phyloP scores from a whole-genome alignment of 2,888 invertebrate genomes.

The Orthosia cruda region DNA sequence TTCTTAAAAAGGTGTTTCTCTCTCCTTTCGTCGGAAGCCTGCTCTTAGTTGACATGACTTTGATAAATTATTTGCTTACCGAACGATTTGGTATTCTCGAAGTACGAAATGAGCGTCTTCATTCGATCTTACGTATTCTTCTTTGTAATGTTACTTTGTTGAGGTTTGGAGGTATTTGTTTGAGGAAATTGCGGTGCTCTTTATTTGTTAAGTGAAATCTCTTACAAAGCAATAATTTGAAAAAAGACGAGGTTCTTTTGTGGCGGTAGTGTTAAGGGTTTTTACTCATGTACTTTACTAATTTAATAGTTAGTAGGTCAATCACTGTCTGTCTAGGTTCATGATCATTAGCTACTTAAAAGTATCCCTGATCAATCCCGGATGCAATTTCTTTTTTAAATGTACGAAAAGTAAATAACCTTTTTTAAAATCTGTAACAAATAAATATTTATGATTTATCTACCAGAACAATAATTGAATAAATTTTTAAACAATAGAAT shows the following conservation, averaged over 20 bases:
- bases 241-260: not conserved
- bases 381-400: too few relatives aligned
- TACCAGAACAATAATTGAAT: not conserved
- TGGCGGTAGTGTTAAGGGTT: not conserved
- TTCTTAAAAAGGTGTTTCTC: conserved; percentile 80
- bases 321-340: not conserved
- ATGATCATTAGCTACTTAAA: not conserved
- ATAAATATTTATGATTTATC: not conserved
- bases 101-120: conserved; percentile 58
- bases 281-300: not conserved
- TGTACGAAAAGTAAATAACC: not conserved
- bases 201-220: conserved; percentile 18
- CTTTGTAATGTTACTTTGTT: conserved; percentile 33
- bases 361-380: not conserved
- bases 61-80: conserved; percentile 83
- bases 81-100: conserved; percentile 66
- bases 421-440: not conserved
- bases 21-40: conserved; percentile 72
- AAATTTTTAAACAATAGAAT: not conserved
- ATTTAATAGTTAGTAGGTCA: not conserved
- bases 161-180: conserved; percentile 43
- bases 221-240: not conserved
- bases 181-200: conserved; percentile 18
- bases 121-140: conserved; percentile 42
- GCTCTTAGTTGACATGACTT: conserved; percentile 80